Evolutionary conservation across 1,140 invertebrate species (phyloP), one percentile per base, ranked within the genome.

Genomic region (Sycophaga agraensis): DNA sequence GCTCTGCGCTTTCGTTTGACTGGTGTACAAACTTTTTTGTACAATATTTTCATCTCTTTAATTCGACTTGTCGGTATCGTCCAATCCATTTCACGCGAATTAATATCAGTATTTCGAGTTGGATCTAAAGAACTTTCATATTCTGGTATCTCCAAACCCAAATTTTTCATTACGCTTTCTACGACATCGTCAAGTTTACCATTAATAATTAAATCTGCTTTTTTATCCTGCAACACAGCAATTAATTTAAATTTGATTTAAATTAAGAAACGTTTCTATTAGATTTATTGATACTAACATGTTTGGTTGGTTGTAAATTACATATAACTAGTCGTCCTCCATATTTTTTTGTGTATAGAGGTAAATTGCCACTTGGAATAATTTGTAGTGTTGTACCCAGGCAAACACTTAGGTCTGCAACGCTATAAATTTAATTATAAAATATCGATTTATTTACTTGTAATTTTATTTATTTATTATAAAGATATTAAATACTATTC

Each of bases 321-420:
- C 97, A 92, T 70, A 98, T 95, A 6, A 96, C 94, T 45, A 99
- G 78, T 81, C 91, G 91, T 48, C 94, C 89, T 42, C 89, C 89
- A 75, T 91, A 91, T 75, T 94, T 94, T 69, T 95, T 91, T 22
- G 91, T 91, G 62, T 89, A 85, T 17, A 97, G 76, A 28, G 97
- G 97, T 64, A 99, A 82, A 79, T 95, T 95, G 31, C 95, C 96
- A 82, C 94, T 96, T 49, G 97, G 97, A 69, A 96, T 86, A 69
- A 99, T 99, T 87, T 99, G 97, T 42, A 99, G 82, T 17, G 96
- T 97, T 37, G 96, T 98, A 37, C 97, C 97, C 46, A 99, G 82
- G 69, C 93, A 95, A 70, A 99, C 89, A 77, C 91, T 94, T 24
- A 99, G 79, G 82, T 98, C 95, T 24, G 94, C 90, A 70, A 92